Evolutionary conservation across 2,113 vertebrate species (phyloP).

Genomic region (Dromas ardeola): DNA sequence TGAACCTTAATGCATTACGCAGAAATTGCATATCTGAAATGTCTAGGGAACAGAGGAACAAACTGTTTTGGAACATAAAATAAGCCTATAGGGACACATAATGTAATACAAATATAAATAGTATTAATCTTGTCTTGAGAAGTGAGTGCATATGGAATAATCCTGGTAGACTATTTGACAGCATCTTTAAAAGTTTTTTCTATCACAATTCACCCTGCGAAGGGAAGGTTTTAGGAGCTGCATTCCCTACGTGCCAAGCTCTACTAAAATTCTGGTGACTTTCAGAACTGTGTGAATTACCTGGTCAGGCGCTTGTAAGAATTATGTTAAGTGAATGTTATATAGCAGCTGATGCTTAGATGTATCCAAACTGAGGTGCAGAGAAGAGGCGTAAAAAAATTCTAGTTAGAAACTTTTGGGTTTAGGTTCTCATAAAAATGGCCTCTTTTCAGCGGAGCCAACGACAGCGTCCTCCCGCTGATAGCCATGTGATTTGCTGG

Average conservation of each 20-base stretch:
- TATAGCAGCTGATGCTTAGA: neutral
- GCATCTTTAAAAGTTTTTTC: neutral
- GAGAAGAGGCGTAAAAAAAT: neutral
- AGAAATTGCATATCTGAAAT: neutral
- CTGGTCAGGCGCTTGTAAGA: neutral
- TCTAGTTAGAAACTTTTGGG: neutral
- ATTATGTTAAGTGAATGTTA: neutral
- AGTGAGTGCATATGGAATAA: neutral
- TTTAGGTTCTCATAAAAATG: neutral
- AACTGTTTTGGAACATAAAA: neutral
- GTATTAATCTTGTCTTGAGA: neutral
- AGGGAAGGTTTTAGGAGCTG: neutral
- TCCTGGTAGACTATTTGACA: neutral
- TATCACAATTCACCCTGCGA: neutral
- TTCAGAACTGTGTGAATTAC: neutral
- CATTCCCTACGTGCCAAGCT: neutral
- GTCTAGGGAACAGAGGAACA: neutral
- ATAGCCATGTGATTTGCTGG: accelerated
- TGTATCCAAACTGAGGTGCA: neutral
- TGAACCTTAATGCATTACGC: neutral
- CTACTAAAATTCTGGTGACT: neutral
- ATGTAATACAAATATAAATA: neutral
- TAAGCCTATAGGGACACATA: neutral
- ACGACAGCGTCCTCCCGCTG: accelerated
- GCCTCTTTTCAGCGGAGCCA: neutral